A percentile compares a stretch with the other conserved stretches of the same genome.
phyloP scores from a whole-genome alignment of 2,797 vertebrate species.

The Austrolebias charrua region DNA sequence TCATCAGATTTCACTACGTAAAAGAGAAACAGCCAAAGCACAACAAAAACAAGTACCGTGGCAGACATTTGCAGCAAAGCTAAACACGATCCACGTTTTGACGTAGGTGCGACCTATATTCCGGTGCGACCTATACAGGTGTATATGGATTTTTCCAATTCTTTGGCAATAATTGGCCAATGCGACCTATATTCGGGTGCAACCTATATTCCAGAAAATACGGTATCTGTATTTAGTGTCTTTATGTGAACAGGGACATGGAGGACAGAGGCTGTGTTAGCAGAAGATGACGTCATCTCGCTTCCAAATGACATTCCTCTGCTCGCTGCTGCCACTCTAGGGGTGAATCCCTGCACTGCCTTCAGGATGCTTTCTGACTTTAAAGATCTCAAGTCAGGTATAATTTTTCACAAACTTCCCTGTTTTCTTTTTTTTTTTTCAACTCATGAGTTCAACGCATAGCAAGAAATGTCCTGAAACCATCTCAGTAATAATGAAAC shows the following conservation, averaged over 20 bases:
- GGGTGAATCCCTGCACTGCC: slow-evolving; percentile 95
- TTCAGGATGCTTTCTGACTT: slow-evolving; percentile 91
- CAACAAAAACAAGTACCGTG: too few relatives aligned
- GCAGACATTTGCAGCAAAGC: too few relatives aligned
- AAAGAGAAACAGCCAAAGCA: not conserved
- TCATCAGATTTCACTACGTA: not conserved
- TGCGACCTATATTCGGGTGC: too few relatives aligned
- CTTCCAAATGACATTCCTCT: slow-evolving; percentile 86
- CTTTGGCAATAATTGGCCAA: too few relatives aligned
- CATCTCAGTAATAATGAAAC: not conserved
- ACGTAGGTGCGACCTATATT: too few relatives aligned
- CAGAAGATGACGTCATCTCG: slow-evolving; percentile 76
- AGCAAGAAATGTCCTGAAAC: not conserved
- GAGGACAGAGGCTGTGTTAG: slow-evolving; percentile 83
- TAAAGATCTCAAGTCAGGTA: slow-evolving; percentile 86
- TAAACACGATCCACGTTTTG: too few relatives aligned
- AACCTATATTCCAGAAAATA: too few relatives aligned
- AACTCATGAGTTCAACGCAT: not conserved
- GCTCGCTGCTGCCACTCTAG: slow-evolving; percentile 87
- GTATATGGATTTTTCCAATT: too few relatives aligned
- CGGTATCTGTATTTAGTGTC: not conserved
- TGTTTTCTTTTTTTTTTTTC: not conserved
- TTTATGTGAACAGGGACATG: slow-evolving; percentile 84
- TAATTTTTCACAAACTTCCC: not conserved
- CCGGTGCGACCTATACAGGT: too few relatives aligned